phyloP scores from a whole-genome alignment of 1,140 invertebrate species.

The Euschistus heros region DNA sequence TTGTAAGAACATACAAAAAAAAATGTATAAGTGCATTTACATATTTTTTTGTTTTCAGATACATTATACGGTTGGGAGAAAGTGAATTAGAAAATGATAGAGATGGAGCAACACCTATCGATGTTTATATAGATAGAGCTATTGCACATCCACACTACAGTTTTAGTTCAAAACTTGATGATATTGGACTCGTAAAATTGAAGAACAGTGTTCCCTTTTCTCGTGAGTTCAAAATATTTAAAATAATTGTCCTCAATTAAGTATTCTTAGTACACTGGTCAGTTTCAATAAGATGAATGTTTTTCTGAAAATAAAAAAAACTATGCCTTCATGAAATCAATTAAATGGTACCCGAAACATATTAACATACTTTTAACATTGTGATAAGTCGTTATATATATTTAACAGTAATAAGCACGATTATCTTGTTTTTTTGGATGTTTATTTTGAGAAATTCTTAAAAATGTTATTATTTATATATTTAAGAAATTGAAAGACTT shows the following conservation, averaged over 20 bases:
- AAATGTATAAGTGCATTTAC: background rate
- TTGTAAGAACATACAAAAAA: background rate
- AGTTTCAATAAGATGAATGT: no score
- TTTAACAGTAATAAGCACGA: no score
- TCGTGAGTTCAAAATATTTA: slow-evolving; percentile 32
- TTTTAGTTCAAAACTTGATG: slow-evolving; percentile 37
- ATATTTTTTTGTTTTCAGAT: slow-evolving; percentile 23
- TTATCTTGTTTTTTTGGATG: no score
- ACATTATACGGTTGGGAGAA: slow-evolving; percentile 33
- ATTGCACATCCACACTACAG: slow-evolving; percentile 38
- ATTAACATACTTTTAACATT: background rate
- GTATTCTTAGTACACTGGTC: no score
- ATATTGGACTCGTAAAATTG: slow-evolving; percentile 41
- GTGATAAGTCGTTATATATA: no score
- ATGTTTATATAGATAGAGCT: slow-evolving; percentile 32
- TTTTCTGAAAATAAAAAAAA: no score
- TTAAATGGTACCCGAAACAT: no score
- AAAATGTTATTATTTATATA: no score
- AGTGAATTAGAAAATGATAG: slow-evolving; percentile 34
- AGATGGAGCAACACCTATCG: slow-evolving; percentile 35
- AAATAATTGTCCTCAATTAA: no score
- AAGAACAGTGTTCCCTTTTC: slow-evolving; percentile 35
- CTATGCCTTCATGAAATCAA: no score
- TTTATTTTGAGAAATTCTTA: no score
- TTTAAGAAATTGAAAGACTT: no score